These are phyloP conservation scores for Myotis daubentonii DNA, from an alignment of 2,797 vertebrate genomes.

Conservation along the genomic window DNA sequence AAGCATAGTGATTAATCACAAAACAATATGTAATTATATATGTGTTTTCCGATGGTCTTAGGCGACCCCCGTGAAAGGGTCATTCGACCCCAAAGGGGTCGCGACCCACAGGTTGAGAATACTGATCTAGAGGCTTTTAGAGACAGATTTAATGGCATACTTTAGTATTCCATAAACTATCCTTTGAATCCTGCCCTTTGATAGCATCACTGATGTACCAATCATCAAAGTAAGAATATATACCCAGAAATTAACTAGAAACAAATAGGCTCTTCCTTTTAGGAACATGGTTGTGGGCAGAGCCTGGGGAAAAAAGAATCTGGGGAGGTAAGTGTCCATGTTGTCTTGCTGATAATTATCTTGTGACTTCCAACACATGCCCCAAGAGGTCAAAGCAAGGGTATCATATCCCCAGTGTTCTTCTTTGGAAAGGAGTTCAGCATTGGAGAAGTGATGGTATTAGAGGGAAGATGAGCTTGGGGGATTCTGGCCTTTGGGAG, in stretches of 20 bases:
- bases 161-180: constrained; percentile 36
- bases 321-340: constrained; percentile 60
- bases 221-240: constrained; percentile 22
- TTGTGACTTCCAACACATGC: constrained; percentile 21
- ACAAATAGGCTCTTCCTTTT: constrained; percentile 56
- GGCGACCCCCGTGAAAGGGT: too few relatives aligned
- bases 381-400: constrained; percentile 23
- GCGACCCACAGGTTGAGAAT: too few relatives aligned
- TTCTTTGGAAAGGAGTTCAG: constrained; percentile 42
- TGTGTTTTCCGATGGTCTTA: too few relatives aligned
- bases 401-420: not conserved
- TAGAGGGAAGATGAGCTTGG: constrained; percentile 25
- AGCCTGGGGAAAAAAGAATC: constrained; percentile 53
- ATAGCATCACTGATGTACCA: constrained; percentile 36
- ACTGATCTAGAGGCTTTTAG: not conserved
- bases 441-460: constrained; percentile 6
- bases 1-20: too few relatives aligned
- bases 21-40: too few relatives aligned
- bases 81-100: too few relatives aligned
- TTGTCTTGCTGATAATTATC: constrained; percentile 34
- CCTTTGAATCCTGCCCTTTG: constrained; percentile 55
- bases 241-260: constrained; percentile 20
- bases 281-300: constrained; percentile 58
- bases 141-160: constrained; percentile 36
- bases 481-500: constrained; percentile 15